phyloP scores from a whole-genome alignment of 2,888 invertebrate species.

The Drosophila anceps region DNA sequence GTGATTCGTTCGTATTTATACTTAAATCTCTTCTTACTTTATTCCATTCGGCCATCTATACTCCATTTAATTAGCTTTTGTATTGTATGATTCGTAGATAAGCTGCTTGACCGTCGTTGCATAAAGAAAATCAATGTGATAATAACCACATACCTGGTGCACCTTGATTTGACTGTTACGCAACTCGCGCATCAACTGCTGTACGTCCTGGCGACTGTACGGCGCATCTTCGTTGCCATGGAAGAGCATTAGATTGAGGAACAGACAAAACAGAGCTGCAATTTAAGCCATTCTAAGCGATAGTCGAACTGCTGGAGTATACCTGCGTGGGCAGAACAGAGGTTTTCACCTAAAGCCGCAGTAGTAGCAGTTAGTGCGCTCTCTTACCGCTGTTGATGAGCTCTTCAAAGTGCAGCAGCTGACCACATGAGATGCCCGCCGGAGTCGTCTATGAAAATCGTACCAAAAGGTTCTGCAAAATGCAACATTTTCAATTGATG shows the following conservation, averaged over 20 bases:
- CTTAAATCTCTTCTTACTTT: no score
- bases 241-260: conserved; percentile 73
- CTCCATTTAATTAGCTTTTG: no score
- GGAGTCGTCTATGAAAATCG: conserved; percentile 83
- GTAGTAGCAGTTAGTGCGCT: conserved; percentile 2
- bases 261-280: not conserved
- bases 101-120: no score
- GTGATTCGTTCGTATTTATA: no score
- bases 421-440: conserved; percentile 82
- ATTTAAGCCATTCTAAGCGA: conserved; percentile 72
- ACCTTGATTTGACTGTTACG: no score
- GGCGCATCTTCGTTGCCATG: no score
- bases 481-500: conserved; percentile 40
- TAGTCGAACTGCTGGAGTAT: conserved; percentile 83
- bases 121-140: no score
- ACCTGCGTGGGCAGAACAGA: conserved; percentile 50
- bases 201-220: no score
- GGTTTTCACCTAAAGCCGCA: not conserved
- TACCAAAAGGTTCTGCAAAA: conserved; percentile 75
- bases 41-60: no score
- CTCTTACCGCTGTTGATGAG: conserved; percentile 82
- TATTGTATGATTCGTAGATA: no score
- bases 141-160: no score
- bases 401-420: conserved; percentile 83
- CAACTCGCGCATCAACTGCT: no score